Evolutionary conservation across 2,797 vertebrate species (phyloP), one percentile per base, ranked within the genome.

Genomic region (Sebastes variabilis): DNA sequence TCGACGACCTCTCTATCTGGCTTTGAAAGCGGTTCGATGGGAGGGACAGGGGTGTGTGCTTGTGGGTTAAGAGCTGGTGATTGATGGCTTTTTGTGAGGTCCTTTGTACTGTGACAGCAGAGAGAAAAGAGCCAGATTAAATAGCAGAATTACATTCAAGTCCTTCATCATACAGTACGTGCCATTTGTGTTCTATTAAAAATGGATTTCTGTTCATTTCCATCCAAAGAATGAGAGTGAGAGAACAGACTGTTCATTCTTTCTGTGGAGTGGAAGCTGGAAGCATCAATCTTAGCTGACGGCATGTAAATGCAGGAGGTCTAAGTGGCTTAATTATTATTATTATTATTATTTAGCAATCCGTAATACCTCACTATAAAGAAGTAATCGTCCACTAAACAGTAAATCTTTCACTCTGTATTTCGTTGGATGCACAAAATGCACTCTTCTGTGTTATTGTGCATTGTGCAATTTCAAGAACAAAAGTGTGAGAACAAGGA

Each of bases 41-140:
- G 81, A 86, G 85, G 82, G 77, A 81, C 52, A 55, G 29, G 80
- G 87, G 76, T 13, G 70, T 89, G 74, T 78, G 77, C 74, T 38
- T 42, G 38, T 64, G 46, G 49, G 75, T 74, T 75, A 61, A 25
- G 66, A 65, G 69, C 54, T 14, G 83, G 42, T 88, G 88, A 91
- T 82, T 91, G 78, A 88, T 81, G 74, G 55, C 66, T 49, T 75
- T 80, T 66, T 62, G 49, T 71, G 54, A 75, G 56, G 60, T 55
- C 70, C 71, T 88, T 92, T 84, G 60, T 81, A 52, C 42, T 30
- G 6, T 77, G 49, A 72, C 81, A 81, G 64, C 36, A 24, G 54
- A 36, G 24, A 79, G 56, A 80, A 77, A 88, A 49, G 71, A 75
- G 16, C 0, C 2, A 4, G 46, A 81, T 89, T 86, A 75, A 80